Base-by-base conservation (phyloP, 2,113 vertebrate genomes). In the Pollimyrus isidori region DNA sequence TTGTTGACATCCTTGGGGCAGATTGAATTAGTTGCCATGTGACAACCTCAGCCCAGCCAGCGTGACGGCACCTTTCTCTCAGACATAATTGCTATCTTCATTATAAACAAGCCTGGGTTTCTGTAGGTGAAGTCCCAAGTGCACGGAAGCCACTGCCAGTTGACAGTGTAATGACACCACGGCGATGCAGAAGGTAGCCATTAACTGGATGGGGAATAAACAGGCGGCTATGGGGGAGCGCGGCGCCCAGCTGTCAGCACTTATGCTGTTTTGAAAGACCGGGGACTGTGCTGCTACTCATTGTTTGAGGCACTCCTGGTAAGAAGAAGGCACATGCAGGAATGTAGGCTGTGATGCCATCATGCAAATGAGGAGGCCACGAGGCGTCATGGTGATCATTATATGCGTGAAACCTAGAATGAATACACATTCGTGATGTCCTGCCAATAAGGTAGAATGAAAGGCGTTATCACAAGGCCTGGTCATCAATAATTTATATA, bases 1-100 rank as follows among this genome's bases (percentile, higher is more conserved):
- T 85, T 85, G 46, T 85, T 85, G 42, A 80, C 35, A 21, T 85
- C 23, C 39, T 85, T 49, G 42, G 45, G 19, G 42, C 42, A 45
- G 42, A 85, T 49, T 85, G 82, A 85, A 85, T 85, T 85, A 49
- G 35, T 26, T 85, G 82, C 82, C 46, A 49, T n/a, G 21, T 85
- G 45, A 85, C 10, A 21, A 85, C 45, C 17, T n/a, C 42, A 85
- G 42, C 11, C 9, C 45, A 48, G 82, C 10, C 82, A 11, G 45
- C 23, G 42, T 48, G 82, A 80, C 19, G 7, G 46, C 45, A 23
- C 45, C 17, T 80, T 80, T 7, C 30, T 80, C 73, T 42, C 17
- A 42, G 35, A 80, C 17, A 5, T 80, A 42, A 69, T 30, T 69
- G 73, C 35, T 42, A 39, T 42, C 73, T 80, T 80, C 73, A 39